Percentiles rank a stretch among this genome's conserved stretches.
Evolutionary conservation across 2,888 invertebrate species (phyloP).

Genomic region (Monochamus alternatus): DNA sequence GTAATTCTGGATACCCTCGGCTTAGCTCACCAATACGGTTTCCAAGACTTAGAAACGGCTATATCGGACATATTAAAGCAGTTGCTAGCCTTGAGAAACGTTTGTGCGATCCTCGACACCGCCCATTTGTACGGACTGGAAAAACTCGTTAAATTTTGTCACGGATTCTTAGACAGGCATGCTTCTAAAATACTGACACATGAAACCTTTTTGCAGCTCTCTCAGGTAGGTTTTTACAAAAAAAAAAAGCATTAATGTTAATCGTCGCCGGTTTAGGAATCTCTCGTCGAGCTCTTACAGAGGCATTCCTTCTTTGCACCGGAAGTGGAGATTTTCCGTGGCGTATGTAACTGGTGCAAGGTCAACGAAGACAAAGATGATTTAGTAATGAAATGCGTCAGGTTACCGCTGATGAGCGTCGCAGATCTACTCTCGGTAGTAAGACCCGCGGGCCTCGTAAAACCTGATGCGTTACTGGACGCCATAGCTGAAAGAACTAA

Average conservation of each 20-base stretch:
- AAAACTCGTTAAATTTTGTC: slow-evolving; percentile 84
- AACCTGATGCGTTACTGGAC: slow-evolving; percentile 93
- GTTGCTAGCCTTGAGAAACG: slow-evolving; percentile 89
- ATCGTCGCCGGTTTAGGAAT: slow-evolving; percentile 72
- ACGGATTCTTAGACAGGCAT: slow-evolving; percentile 92
- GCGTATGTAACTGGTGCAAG: slow-evolving; percentile 90
- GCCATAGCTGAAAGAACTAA: slow-evolving; percentile 92
- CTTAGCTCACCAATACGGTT: slow-evolving; percentile 96
- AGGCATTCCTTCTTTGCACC: slow-evolving; percentile 97
- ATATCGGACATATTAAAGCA: slow-evolving; percentile 95
- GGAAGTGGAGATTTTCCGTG: slow-evolving; percentile 95
- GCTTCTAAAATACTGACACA: slow-evolving; percentile 89
- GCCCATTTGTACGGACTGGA: slow-evolving; percentile 84
- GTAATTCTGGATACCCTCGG: slow-evolving; percentile 83
- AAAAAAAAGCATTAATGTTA: background rate
- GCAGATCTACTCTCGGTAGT: slow-evolving; percentile 92
- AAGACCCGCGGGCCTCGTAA: slow-evolving; percentile 88
- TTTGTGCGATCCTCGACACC: slow-evolving; percentile 95
- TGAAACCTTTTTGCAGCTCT: slow-evolving; percentile 87
- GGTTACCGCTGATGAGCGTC: slow-evolving; percentile 90
- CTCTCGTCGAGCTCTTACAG: slow-evolving; percentile 88
- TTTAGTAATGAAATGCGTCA: slow-evolving; percentile 75
- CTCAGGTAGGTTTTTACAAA: slow-evolving; percentile 76
- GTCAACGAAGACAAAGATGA: slow-evolving; percentile 77
- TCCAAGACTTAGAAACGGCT: slow-evolving; percentile 90